Base-by-base conservation (phyloP, 2,113 vertebrate species). In the Andinoacara biseriatus region DNA sequence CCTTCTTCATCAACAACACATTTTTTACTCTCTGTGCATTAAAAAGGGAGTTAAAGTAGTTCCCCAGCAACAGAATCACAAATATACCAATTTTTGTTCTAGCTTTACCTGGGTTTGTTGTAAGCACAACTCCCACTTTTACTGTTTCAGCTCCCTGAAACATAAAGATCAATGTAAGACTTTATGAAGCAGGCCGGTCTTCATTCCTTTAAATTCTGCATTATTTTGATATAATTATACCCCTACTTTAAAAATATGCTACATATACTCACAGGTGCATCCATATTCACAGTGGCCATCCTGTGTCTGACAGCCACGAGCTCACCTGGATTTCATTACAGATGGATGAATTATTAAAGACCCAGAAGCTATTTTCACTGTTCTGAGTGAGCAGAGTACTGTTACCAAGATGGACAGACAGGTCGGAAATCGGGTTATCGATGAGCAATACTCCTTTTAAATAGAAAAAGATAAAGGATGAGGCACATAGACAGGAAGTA, bases 281-380 rank as follows among this genome's bases (percentile, higher is more conserved):
- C 81, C 74, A 90, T 92, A 83, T 81, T 75, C 49, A 63, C 61
- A 65, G 79, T 43, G 20, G 76, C 72, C 77, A 65, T 88, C 29
- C 43, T 18, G 14, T 59, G 75, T 79, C 72, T 40, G 31, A n/a
- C 13, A 61, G 78, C n/a, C 33, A 52, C 52, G 14, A 9, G 14
- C 13, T 60, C 76, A 82, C 56, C 58, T 80, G 86, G 91, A 58
- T 91, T 89, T 62, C 20, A 83, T 94, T 92, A 87, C 93, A 84
- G 14, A 10, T 38, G 1, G 1, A 59, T 95, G 33, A 91, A 94
- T 88, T 90, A 95, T 94, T 92, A 60, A 95, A 82, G 78, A 84
- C 15, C 2, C 29, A 75, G 88, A 87, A 78, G 86, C 84, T 69
- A 78, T 87, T 94, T 92, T 89, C 90, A 85, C 80, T 81, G 58